Evolutionary conservation across 2,797 vertebrate species (phyloP).

Genomic region (Distichodus sexfasciatus): DNA sequence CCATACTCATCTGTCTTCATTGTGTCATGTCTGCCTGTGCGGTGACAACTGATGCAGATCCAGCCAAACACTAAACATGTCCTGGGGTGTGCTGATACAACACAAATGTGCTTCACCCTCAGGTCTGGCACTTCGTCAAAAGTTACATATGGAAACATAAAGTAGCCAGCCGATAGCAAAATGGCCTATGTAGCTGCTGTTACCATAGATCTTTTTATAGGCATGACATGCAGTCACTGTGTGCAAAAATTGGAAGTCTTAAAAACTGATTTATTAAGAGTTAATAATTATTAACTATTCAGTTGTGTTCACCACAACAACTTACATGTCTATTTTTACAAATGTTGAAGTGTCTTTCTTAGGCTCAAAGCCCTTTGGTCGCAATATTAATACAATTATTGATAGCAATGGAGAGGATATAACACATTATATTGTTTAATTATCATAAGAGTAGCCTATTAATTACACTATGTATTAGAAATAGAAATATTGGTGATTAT

Average conservation of each 20-base stretch:
- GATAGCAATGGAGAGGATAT: too few species aligned
- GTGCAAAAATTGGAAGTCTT: not conserved
- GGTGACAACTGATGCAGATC: slow-evolving; percentile 43
- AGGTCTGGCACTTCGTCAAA: slow-evolving; percentile 43
- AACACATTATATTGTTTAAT: too few species aligned
- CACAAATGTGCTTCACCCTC: slow-evolving; percentile 42
- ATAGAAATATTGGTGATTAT: too few species aligned
- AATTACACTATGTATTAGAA: too few species aligned
- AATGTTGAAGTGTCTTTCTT: too few species aligned
- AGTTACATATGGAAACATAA: slow-evolving; percentile 32
- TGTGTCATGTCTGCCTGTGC: slow-evolving; percentile 37
- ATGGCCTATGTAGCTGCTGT: slow-evolving; percentile 32
- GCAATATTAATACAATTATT: too few species aligned
- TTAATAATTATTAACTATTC: too few species aligned
- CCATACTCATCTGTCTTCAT: slow-evolving; percentile 52
- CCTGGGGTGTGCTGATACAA: slow-evolving; percentile 49
- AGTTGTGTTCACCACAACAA: too few species aligned
- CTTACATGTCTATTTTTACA: too few species aligned
- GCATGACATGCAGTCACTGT: slow-evolving; percentile 4
- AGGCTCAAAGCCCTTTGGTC: too few species aligned
- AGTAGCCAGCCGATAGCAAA: slow-evolving; percentile 28
- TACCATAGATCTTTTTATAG: slow-evolving; percentile 21
- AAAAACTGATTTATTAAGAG: too few species aligned
- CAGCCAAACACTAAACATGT: slow-evolving; percentile 46
- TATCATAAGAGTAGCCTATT: too few species aligned